A percentile compares a stretch with the other conserved stretches of the same genome.
phyloP scores from a whole-genome alignment of 1,140 invertebrate species.

The Oryzaephilus surinamensis region DNA sequence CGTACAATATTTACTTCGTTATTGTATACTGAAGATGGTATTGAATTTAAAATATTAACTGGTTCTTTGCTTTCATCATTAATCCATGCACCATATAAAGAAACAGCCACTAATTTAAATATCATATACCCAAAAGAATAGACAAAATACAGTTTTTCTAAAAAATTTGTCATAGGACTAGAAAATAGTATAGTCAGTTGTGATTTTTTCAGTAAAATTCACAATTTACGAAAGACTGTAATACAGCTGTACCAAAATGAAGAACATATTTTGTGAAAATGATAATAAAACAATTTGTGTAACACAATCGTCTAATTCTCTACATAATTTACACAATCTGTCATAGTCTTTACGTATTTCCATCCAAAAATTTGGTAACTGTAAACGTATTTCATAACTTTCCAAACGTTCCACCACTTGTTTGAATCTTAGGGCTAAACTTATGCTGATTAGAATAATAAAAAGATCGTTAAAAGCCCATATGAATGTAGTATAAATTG shows the following conservation, averaged over 20 bases:
- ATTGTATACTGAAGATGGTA: conserved; percentile 44
- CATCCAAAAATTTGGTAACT: conserved; percentile 42
- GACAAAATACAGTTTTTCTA: conserved; percentile 42
- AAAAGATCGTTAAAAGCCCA: conserved; percentile 60
- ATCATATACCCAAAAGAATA: conserved; percentile 50
- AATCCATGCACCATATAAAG: conserved; percentile 47
- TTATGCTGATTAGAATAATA: conserved; percentile 48
- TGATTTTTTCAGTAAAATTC: background rate
- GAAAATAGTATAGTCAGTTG: background rate
- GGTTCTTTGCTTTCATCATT: conserved; percentile 50
- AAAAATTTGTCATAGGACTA: background rate
- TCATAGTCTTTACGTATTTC: conserved; percentile 47
- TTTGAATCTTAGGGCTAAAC: conserved; percentile 45
- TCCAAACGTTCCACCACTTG: conserved; percentile 46
- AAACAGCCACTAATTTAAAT: conserved; percentile 44
- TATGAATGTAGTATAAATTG: conserved; percentile 54
- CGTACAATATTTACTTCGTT: too few relatives aligned
- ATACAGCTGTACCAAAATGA: conserved; percentile 62
- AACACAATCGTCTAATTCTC: conserved; percentile 43
- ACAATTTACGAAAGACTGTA: conserved; percentile 52
- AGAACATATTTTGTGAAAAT: conserved; percentile 60
- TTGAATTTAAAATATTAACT: conserved; percentile 42
- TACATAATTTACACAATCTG: conserved; percentile 42
- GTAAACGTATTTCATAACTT: conserved; percentile 23
- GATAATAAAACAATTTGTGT: conserved; percentile 51